A percentile compares a stretch with the other conserved stretches of the same genome.
Conservation (phyloP, 1,140 invertebrate genomes). For the Aphaenogaster ashmeadi region DNA sequence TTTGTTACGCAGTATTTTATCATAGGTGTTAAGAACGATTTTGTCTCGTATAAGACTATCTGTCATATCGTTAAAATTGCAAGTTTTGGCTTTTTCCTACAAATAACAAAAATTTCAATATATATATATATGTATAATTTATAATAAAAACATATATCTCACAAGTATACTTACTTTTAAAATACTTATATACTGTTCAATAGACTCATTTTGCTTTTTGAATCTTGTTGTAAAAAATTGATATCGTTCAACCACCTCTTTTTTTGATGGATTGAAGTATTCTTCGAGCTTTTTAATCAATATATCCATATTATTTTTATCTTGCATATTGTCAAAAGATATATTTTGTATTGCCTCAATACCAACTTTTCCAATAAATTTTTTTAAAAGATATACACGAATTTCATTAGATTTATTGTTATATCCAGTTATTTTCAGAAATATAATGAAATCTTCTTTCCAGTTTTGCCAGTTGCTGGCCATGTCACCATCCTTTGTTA, state of each 20-base stretch:
- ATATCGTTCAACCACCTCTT: slow-evolving; percentile 66
- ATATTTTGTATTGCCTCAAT: slow-evolving; percentile 56
- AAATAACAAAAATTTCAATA: neutral
- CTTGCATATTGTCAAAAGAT: slow-evolving; percentile 26
- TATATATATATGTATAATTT: neutral
- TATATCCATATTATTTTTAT: slow-evolving; percentile 59
- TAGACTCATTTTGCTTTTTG: slow-evolving; percentile 52
- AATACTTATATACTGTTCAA: slow-evolving; percentile 66
- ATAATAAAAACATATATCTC: neutral
- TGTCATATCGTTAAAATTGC: slow-evolving; percentile 70
- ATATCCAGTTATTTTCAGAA: slow-evolving; percentile 63
- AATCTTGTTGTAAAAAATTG: slow-evolving; percentile 68
- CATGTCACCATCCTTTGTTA: slow-evolving; percentile 48
- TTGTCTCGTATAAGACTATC: slow-evolving; percentile 74
- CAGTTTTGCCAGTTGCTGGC: slow-evolving; percentile 71
- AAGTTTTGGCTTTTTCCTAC: slow-evolving; percentile 71
- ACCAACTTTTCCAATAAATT: slow-evolving; percentile 71
- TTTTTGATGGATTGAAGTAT: slow-evolving; percentile 64
- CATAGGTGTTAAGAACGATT: slow-evolving; percentile 65
- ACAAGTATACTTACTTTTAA: slow-evolving; percentile 64
- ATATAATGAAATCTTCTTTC: slow-evolving; percentile 70
- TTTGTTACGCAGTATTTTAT: slow-evolving; percentile 62
- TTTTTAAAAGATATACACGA: slow-evolving; percentile 64
- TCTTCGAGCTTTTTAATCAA: slow-evolving; percentile 69
- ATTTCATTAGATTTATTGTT: slow-evolving; percentile 39